Conservation (phyloP, 2,113 vertebrate species). For the Psilopsiagon aymara region DNA sequence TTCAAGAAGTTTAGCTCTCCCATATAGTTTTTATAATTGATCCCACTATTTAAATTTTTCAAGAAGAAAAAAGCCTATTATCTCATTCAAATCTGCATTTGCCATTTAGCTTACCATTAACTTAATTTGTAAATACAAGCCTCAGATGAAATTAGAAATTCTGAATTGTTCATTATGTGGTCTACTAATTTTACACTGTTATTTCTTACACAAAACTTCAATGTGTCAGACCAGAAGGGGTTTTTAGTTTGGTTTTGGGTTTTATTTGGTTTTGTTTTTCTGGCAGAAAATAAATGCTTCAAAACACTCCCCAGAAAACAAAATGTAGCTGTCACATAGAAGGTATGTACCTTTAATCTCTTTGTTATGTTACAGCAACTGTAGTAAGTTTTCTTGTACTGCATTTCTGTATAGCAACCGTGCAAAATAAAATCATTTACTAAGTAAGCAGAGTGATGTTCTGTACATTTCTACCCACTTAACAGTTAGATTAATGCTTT, state of each 20-base stretch:
- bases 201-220: background rate
- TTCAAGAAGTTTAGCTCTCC: background rate
- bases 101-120: slow-evolving; percentile 20
- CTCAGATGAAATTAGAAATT: slow-evolving; percentile 30
- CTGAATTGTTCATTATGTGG: slow-evolving; percentile 40
- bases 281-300: slow-evolving; percentile 31
- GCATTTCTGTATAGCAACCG: background rate
- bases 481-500: slow-evolving; percentile 41
- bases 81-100: slow-evolving; percentile 23
- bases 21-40: background rate
- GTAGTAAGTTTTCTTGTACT: slow-evolving; percentile 36
- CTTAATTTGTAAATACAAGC: slow-evolving; percentile 30
- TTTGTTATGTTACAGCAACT: slow-evolving; percentile 17
- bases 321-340: slow-evolving; percentile 52
- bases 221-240: background rate
- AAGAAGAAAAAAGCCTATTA: background rate
- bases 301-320: slow-evolving; percentile 34
- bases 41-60: background rate
- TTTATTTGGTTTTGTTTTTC: background rate
- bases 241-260: background rate
- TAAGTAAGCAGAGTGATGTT: slow-evolving; percentile 15
- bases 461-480: background rate
- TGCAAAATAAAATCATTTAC: slow-evolving; percentile 17
- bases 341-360: slow-evolving; percentile 65
- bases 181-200: background rate